Conservation (phyloP, 2,113 vertebrate genomes). For the Myiagra hebetior region DNA sequence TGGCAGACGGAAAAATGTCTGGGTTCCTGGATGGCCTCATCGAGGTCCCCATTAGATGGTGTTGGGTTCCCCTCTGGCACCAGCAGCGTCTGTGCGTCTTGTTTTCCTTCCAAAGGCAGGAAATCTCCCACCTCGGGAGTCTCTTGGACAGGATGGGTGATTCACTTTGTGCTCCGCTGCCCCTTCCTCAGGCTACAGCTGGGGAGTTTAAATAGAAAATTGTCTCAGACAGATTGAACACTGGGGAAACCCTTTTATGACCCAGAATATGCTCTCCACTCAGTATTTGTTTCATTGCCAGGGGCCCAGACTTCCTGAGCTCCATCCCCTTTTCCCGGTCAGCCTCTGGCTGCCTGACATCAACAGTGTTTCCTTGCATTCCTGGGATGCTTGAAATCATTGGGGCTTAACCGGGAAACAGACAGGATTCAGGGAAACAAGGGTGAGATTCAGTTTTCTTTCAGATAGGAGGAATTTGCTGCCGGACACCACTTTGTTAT, state of each 20-base stretch:
- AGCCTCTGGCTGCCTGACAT: not conserved
- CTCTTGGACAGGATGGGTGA: slow-evolving; percentile 36
- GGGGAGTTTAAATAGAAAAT: slow-evolving; percentile 18
- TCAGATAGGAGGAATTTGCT: not conserved
- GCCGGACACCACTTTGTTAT: not conserved
- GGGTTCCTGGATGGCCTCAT: not conserved
- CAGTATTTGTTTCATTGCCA: not conserved
- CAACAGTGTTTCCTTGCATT: slow-evolving; percentile 38
- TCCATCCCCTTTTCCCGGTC: not conserved
- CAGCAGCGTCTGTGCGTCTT: not conserved
- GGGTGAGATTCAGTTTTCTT: slow-evolving; percentile 1
- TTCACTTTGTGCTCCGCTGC: not conserved
- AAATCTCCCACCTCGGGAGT: not conserved
- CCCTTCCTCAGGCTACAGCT: slow-evolving; percentile 43
- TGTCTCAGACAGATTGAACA: not conserved
- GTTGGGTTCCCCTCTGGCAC: not conserved
- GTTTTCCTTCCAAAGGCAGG: slow-evolving; percentile 30
- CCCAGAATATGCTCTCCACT: not conserved
- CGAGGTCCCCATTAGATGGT: not conserved
- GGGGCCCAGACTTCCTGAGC: slow-evolving; percentile 8
- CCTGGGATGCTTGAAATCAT: slow-evolving; percentile 40
- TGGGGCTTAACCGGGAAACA: not conserved
- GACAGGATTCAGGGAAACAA: not conserved
- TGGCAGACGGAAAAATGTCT: not conserved
- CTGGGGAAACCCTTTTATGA: slow-evolving; percentile 29